Evolutionary conservation across 2,113 vertebrate genomes (phyloP).

Genomic region (Xyrauchen texanus): DNA sequence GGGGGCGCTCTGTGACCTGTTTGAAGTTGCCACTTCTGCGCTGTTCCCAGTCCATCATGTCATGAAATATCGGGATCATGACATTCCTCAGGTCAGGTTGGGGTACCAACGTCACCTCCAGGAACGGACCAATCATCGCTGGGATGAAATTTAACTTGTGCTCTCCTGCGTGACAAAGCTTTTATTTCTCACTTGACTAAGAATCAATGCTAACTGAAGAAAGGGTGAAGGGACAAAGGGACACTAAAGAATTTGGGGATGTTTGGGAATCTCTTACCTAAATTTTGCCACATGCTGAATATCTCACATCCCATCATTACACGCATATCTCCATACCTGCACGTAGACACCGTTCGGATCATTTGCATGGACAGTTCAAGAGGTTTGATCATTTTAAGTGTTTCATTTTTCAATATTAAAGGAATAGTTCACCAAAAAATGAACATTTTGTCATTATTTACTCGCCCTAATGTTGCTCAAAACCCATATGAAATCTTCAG

Average conservation of each 20-base stretch:
- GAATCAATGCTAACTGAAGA: too few species aligned
- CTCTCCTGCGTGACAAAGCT: slow-evolving; percentile 77
- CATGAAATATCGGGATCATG: slow-evolving; percentile 99
- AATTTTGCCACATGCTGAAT: slow-evolving; percentile 99
- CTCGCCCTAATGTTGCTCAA: too few species aligned
- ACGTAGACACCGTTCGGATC: background rate
- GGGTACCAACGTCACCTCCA: slow-evolving; percentile 97
- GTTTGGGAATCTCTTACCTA: slow-evolving; percentile 78
- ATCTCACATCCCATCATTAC: slow-evolving; percentile 99
- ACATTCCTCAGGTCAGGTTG: slow-evolving; percentile 96
- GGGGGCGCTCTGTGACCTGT: slow-evolving; percentile 77
- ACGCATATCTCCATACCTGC: slow-evolving; percentile 98
- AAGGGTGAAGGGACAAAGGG: too few species aligned
- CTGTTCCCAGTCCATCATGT: slow-evolving; percentile 99
- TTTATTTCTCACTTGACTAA: too few species aligned
- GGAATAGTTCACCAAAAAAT: too few species aligned
- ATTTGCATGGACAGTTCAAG: background rate
- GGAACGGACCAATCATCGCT: slow-evolving; percentile 94
- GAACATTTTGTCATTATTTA: too few species aligned
- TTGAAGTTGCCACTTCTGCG: slow-evolving; percentile 95
- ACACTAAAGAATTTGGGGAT: background rate
- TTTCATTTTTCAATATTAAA: too few species aligned
- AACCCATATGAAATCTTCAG: too few species aligned
- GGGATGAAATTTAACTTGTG: slow-evolving; percentile 98
- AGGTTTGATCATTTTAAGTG: too few species aligned